phyloP scores from a whole-genome alignment of 2,797 vertebrate genomes.

The Manis pentadactyla region DNA sequence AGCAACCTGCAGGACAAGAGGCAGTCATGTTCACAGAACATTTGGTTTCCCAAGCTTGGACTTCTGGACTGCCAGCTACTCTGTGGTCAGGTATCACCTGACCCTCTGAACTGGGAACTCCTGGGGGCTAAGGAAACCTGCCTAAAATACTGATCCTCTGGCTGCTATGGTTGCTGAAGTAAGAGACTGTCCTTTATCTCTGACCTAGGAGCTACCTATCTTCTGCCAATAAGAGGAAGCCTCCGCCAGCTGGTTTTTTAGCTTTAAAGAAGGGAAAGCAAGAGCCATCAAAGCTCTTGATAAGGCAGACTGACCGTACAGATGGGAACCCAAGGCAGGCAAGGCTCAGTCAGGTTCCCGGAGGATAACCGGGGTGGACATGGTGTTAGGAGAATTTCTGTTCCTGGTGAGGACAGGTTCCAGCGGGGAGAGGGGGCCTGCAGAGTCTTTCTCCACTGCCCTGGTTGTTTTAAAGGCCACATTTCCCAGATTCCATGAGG shows the following conservation, averaged over 20 bases:
- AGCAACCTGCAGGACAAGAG: not conserved
- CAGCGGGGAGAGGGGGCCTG: not conserved
- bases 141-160: not conserved
- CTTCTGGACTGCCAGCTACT: not conserved
- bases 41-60: not conserved
- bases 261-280: not conserved
- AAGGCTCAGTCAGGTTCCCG: not conserved
- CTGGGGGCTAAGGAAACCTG: not conserved
- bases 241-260: not conserved
- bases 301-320: not conserved
- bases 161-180: not conserved
- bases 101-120: not conserved
- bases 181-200: not conserved
- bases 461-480: not conserved
- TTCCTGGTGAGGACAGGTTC: not conserved
- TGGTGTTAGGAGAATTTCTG: not conserved
- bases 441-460: not conserved
- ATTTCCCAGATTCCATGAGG: not conserved
- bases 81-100: not conserved
- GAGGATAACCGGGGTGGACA: not conserved
- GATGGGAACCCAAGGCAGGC: rapidly evolving
- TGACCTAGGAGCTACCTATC: not conserved
- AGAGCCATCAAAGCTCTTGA: no score
- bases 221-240: not conserved
- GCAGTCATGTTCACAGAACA: not conserved